Conservation (phyloP, 2,797 vertebrate genomes). For the Thunnus albacares region DNA sequence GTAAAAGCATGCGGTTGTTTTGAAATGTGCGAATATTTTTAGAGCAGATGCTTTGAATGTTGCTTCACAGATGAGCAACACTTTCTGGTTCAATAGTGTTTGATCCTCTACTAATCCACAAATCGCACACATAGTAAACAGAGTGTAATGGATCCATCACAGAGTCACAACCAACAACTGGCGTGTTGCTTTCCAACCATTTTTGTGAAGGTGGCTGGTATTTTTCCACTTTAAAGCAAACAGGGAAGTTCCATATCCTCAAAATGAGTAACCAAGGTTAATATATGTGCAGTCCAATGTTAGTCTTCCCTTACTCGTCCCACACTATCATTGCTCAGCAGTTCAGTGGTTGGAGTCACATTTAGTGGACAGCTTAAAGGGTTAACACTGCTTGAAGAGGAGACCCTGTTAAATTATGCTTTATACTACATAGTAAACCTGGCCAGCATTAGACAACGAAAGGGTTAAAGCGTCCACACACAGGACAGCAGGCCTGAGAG, state of each 20-base stretch:
- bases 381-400: not conserved
- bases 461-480: constrained; percentile 69
- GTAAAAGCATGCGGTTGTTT: not conserved
- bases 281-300: no score
- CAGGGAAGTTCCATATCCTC: not conserved
- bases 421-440: constrained; percentile 23
- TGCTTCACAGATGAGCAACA: not conserved
- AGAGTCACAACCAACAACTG: not conserved
- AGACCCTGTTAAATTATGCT: not conserved
- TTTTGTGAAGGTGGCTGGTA: not conserved
- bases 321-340: not conserved
- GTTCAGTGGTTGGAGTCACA: not conserved
- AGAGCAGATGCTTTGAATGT: not conserved
- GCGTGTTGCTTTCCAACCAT: not conserved
- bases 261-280: no score
- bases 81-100: not conserved
- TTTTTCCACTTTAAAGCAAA: not conserved
- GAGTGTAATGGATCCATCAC: not conserved
- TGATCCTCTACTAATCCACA: not conserved
- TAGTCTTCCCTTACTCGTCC: no score
- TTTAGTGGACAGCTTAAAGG: not conserved
- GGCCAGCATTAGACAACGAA: constrained; percentile 42
- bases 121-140: not conserved
- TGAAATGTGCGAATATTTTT: not conserved
- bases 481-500: constrained; percentile 66